A percentile compares a stretch with the other conserved stretches of the same genome.
phyloP scores from a whole-genome alignment of 2,888 invertebrate genomes.

The Argyra leucocephala region DNA sequence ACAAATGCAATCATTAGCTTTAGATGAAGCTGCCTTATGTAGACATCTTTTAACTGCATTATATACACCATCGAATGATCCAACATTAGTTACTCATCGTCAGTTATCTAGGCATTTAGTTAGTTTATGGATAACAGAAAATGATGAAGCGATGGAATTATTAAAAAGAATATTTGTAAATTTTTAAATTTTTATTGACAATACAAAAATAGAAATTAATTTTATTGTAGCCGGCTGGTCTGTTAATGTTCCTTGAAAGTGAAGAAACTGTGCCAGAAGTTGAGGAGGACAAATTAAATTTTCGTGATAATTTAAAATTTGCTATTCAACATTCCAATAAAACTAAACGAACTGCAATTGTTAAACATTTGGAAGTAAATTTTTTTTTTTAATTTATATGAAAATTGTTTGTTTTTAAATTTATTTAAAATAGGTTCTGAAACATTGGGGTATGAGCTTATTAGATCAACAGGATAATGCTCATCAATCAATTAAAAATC shows the following conservation, averaged over 20 bases:
- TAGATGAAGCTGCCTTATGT: constrained; percentile 93
- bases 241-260: constrained; percentile 81
- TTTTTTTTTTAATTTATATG: too few relatives aligned
- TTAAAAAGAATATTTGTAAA: constrained; percentile 65
- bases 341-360: constrained; percentile 62
- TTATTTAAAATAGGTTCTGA: constrained; percentile 33
- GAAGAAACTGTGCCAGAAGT: constrained; percentile 63
- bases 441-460: constrained; percentile 57
- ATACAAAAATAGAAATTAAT: constrained; percentile 11
- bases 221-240: constrained; percentile 69
- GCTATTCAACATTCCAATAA: constrained; percentile 71
- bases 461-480: constrained; percentile 41
- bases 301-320: constrained; percentile 89
- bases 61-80: constrained; percentile 73
- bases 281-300: constrained; percentile 61
- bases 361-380: constrained; percentile 68
- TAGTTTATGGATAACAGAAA: constrained; percentile 91
- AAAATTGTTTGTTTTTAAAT: not conserved
- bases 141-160: constrained; percentile 80
- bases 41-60: constrained; percentile 84
- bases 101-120: constrained; percentile 91
- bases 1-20: constrained; percentile 88
- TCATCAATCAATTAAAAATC: constrained; percentile 45
- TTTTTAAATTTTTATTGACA: not conserved
- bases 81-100: constrained; percentile 70